Evolutionary conservation across 2,113 vertebrate species (phyloP), one percentile per base, ranked within the genome.

Genomic region (Parus major): DNA sequence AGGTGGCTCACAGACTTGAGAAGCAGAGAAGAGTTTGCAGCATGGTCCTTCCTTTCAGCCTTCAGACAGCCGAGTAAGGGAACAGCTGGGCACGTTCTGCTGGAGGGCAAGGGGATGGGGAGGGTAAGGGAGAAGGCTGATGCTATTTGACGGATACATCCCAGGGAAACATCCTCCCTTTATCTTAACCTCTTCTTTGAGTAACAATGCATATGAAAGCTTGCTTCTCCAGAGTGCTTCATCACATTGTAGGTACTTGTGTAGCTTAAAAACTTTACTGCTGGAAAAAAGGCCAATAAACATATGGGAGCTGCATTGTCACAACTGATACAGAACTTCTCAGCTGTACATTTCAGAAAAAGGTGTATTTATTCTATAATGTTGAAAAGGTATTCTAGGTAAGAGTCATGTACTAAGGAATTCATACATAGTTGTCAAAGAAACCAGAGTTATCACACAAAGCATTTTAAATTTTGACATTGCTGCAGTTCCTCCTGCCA

Each of bases 41-140:
- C 5, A 8, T 1, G 1, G 33, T 13, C 19, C 12, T 31, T 75
- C 29, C 29, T 64, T n/a, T 63, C 35, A 46, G 75, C 39, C n/a
- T 28, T 33, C 64, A 35, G 49, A 3, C 25, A 29, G 16, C 3
- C 3, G 11, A 41, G 18, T 47, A 28, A 60, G 15, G 29, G 36
- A 47, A 19, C 0, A 0, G 10, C 46, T 16, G 21, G 56, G 29
- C 27, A 18, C 5, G 2, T 28, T 13, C 7, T 10, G 29, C 42
- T 42, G 39, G 47, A 41, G 11, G 31, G 31, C 64, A 29, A 12
- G 41, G 15, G 41, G 41, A 21, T 0, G 15, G n/a, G 24, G 47
- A 71, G 16, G 28, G 19, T 29, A 16, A 41, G 6, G 55, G 20
- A 65, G 8, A 50, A 35, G 16, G 31, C 19, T 57, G 31, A 25